Evolutionary conservation across 2,113 vertebrate species (phyloP).

Genomic region (Prionailurus viverrinus): DNA sequence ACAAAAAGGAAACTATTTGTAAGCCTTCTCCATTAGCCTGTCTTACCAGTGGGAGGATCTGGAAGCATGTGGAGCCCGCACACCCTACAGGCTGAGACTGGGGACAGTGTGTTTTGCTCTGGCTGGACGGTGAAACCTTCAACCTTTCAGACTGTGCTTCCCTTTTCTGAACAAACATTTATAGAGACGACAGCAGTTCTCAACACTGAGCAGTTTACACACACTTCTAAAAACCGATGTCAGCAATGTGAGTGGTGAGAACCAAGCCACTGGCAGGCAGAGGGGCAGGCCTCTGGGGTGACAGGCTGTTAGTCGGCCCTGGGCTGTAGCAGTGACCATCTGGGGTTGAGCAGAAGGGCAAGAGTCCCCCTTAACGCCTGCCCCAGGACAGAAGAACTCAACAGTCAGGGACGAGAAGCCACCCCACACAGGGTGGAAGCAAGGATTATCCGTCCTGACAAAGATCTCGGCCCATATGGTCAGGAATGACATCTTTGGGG

Average conservation of each 20-base stretch:
- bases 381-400: neutral
- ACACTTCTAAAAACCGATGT: neutral
- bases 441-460: neutral
- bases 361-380: neutral
- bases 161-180: slow-evolving; percentile 51
- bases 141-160: neutral
- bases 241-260: slow-evolving; percentile 66
- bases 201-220: slow-evolving; percentile 69
- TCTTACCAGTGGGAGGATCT: neutral
- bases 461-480: neutral
- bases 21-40: slow-evolving; percentile 67
- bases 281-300: neutral
- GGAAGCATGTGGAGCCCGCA: neutral
- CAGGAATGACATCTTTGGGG: neutral
- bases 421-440: neutral
- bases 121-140: neutral
- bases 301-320: neutral
- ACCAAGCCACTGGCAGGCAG: slow-evolving; percentile 50
- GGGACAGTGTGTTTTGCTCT: slow-evolving; percentile 31
- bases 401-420: neutral
- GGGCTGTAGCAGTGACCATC: neutral
- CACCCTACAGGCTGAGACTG: slow-evolving; percentile 51
- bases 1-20: slow-evolving; percentile 60
- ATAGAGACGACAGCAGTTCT: slow-evolving; percentile 64
- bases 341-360: slow-evolving; percentile 23